Conservation (phyloP, 2,888 invertebrate genomes). For the Aricia artaxerxes region DNA sequence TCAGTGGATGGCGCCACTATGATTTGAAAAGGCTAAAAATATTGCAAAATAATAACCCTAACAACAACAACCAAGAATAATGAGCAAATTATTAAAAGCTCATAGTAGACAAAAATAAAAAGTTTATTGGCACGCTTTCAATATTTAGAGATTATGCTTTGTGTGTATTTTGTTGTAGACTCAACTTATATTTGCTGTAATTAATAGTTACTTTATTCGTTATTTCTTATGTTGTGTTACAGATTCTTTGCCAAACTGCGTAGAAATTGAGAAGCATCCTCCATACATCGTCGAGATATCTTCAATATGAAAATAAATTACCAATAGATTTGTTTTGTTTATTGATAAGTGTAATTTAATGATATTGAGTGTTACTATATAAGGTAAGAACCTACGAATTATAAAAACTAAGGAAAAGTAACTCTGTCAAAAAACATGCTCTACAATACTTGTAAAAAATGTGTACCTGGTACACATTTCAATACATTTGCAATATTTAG, state of each 20-base stretch:
- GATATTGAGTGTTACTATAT: background rate
- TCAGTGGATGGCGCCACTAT: background rate
- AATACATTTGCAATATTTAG: too few species aligned
- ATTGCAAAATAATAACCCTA: background rate
- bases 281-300: constrained; percentile 33
- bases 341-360: constrained; percentile 13
- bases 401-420: too few species aligned
- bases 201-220: background rate
- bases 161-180: background rate
- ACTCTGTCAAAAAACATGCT: too few species aligned
- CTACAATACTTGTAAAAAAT: too few species aligned
- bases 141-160: background rate
- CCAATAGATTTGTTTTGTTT: background rate
- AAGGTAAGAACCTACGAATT: background rate
- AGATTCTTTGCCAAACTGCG: constrained; percentile 75
- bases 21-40: too few species aligned
- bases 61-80: background rate
- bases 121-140: background rate
- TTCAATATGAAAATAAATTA: constrained; percentile 31
- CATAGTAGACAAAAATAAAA: background rate
- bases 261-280: constrained; percentile 57
- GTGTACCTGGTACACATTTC: too few species aligned
- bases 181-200: background rate
- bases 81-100: background rate
- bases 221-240: constrained; percentile 42